phyloP scores from a whole-genome alignment of 2,113 vertebrate genomes.

The Rhizomys pruinosus region DNA sequence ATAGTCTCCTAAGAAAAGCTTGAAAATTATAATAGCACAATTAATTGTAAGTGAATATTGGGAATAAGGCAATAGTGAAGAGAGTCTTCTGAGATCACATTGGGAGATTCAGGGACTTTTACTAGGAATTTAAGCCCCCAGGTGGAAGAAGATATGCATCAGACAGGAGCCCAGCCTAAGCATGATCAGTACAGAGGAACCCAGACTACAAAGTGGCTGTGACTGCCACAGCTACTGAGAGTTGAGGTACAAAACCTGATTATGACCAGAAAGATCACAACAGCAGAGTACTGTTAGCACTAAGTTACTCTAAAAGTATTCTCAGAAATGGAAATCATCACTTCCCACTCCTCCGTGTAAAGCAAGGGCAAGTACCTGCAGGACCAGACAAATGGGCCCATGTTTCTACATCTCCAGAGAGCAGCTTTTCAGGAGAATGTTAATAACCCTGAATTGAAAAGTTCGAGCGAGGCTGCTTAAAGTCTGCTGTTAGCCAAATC shows the following conservation, averaged over 20 bases:
- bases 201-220: not conserved
- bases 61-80: rapidly evolving
- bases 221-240: not conserved
- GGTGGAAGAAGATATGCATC: rapidly evolving
- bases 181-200: rapidly evolving
- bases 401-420: not conserved
- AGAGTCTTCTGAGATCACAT: not conserved
- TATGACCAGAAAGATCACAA: not conserved
- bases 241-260: not conserved
- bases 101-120: not conserved
- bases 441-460: not conserved
- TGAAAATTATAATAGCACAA: not conserved
- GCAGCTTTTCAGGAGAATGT: not conserved
- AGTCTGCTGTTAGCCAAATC: not conserved
- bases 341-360: not conserved
- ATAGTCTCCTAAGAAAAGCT: not conserved
- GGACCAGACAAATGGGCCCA: not conserved
- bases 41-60: not conserved
- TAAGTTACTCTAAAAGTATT: not conserved
- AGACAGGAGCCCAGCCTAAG: not conserved
- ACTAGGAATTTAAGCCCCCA: not conserved
- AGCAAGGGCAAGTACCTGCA: not conserved
- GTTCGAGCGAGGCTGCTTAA: not conserved
- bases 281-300: not conserved
- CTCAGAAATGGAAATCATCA: not conserved